Conservation (phyloP, 2,797 vertebrate species). For the Halcyon leucocephala region DNA sequence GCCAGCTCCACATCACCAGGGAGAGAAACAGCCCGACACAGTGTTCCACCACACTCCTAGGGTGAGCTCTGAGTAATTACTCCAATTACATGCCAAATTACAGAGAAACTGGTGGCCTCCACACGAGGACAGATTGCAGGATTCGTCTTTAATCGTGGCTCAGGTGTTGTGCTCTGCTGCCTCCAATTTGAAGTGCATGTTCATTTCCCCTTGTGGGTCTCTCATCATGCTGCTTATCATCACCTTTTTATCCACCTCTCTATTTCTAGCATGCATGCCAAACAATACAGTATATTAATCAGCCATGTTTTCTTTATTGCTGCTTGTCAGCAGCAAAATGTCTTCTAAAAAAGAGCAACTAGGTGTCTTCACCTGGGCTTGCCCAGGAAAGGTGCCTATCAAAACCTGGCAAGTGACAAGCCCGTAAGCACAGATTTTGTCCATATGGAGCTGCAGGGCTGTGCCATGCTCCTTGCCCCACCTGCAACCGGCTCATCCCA, state of each 20-base stretch:
- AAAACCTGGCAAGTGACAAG: background rate
- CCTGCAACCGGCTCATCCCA: background rate
- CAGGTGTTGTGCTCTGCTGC: background rate
- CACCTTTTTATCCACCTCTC: conserved; percentile 9
- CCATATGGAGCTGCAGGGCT: background rate
- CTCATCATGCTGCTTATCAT: conserved; percentile 11
- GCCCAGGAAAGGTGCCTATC: background rate
- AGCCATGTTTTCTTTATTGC: background rate
- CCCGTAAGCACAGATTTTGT: background rate
- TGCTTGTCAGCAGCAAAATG: conserved; percentile 26
- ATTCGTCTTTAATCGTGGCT: background rate
- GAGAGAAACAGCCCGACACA: background rate
- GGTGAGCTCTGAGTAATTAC: conserved; percentile 4
- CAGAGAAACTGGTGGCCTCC: background rate
- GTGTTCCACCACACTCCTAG: background rate
- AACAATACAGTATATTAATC: conserved; percentile 21
- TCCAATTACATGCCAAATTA: background rate
- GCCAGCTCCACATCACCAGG: background rate
- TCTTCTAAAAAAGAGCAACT: background rate
- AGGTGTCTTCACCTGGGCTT: background rate
- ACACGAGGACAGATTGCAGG: background rate
- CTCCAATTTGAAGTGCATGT: background rate
- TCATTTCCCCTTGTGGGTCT: background rate
- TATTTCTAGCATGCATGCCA: conserved; percentile 13
- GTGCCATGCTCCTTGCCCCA: background rate